Evolutionary conservation across 2,113 vertebrate species (phyloP).

Genomic region (Bujurquina vittata): DNA sequence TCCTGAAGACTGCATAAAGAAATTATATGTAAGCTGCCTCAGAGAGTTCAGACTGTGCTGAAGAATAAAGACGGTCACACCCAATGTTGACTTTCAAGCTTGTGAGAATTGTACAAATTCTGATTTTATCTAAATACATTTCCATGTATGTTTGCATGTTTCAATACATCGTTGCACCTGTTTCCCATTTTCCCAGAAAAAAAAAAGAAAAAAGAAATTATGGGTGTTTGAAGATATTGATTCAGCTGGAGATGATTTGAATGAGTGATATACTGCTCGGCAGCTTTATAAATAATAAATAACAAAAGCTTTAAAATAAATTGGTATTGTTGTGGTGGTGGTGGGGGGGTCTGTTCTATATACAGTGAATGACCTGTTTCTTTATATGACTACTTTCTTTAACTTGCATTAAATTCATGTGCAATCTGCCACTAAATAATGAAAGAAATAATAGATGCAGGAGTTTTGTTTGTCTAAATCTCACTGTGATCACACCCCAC

Average conservation of each 20-base stretch:
- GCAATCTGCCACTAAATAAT: not conserved
- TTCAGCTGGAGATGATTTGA: not conserved
- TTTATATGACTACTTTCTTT: no score
- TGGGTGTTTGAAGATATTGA: not conserved
- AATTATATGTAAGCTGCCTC: no score
- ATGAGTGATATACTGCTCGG: not conserved
- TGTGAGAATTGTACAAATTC: not conserved
- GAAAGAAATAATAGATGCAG: not conserved
- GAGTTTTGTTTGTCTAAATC: slow-evolving; percentile 11
- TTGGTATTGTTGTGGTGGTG: no score
- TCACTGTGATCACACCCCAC: slow-evolving; percentile 11
- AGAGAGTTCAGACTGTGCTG: no score
- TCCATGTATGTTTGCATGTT: not conserved
- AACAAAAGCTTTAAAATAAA: not conserved
- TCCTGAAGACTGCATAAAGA: no score
- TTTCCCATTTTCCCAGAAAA: not conserved
- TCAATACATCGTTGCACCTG: not conserved
- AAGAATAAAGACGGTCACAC: not conserved
- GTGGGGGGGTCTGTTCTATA: no score
- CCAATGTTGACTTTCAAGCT: not conserved
- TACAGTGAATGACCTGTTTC: no score
- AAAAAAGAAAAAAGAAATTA: not conserved
- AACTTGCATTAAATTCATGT: not conserved
- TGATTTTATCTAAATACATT: not conserved
- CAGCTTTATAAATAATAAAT: not conserved